phyloP scores from a whole-genome alignment of 1,140 invertebrate genomes.

The Drosophila sp. region DNA sequence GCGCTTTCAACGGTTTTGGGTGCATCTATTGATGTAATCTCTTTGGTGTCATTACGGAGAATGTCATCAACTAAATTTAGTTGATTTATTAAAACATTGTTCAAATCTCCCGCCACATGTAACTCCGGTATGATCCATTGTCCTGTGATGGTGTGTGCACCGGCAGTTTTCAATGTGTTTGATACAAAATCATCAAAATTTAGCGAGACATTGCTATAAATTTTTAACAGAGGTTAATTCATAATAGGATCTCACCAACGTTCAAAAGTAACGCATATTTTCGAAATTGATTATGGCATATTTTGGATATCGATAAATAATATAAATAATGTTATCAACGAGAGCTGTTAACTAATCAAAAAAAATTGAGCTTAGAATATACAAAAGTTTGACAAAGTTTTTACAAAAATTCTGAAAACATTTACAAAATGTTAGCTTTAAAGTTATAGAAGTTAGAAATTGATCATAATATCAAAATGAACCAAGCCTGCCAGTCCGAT shows the following conservation, averaged over 20 bases:
- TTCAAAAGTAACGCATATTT: slow-evolving; percentile 4
- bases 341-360: neutral
- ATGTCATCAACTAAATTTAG: slow-evolving; percentile 84
- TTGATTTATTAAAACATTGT: slow-evolving; percentile 78
- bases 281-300: too few relatives aligned
- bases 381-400: too few relatives aligned
- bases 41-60: slow-evolving; percentile 45
- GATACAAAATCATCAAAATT: slow-evolving; percentile 76
- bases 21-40: slow-evolving; percentile 32
- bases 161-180: slow-evolving; percentile 67
- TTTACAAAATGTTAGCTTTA: too few relatives aligned
- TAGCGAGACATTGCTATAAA: slow-evolving; percentile 52
- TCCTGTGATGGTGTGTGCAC: slow-evolving; percentile 59
- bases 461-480: too few relatives aligned
- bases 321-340: too few relatives aligned
- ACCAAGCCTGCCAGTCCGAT: too few relatives aligned
- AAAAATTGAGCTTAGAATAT: too few relatives aligned
- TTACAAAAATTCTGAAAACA: too few relatives aligned
- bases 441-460: too few relatives aligned
- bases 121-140: slow-evolving; percentile 58
- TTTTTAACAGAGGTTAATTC: neutral
- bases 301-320: too few relatives aligned
- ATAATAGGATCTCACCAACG: neutral
- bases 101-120: slow-evolving; percentile 60
- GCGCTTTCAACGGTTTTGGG: slow-evolving; percentile 73